Percentiles rank a stretch among this genome's conserved stretches.
Conservation (phyloP, 2,888 invertebrate genomes). For the Eutolmus rufibarbis region DNA sequence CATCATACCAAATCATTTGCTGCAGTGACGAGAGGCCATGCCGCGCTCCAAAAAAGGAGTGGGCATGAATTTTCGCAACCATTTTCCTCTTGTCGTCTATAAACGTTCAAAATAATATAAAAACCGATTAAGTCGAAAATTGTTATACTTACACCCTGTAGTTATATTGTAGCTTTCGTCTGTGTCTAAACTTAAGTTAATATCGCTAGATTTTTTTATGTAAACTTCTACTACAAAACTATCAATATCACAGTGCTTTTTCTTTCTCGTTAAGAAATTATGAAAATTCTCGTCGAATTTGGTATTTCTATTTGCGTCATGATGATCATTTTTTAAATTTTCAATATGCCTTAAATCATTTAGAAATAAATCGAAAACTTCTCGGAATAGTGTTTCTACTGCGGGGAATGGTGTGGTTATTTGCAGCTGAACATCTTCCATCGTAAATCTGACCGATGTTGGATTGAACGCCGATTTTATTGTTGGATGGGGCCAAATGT, state of each 20-base stretch:
- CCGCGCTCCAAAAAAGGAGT: constrained; percentile 78
- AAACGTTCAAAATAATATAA: background rate
- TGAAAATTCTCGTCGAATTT: constrained; percentile 43
- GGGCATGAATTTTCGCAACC: constrained; percentile 70
- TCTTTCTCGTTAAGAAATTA: constrained; percentile 48
- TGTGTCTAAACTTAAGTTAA: constrained; percentile 70
- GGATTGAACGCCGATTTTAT: constrained; percentile 73
- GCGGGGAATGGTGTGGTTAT: constrained; percentile 56
- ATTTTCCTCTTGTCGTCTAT: constrained; percentile 60
- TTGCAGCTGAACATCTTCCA: constrained; percentile 56
- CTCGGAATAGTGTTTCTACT: constrained; percentile 55
- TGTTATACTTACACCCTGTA: constrained; percentile 62
- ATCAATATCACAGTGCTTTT: constrained; percentile 57
- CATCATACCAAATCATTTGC: constrained; percentile 83
- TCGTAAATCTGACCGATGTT: constrained; percentile 67
- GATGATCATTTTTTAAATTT: constrained; percentile 50
- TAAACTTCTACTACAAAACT: constrained; percentile 62
- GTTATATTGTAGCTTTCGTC: constrained; percentile 79
- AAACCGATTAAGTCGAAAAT: background rate
- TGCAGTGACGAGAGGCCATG: constrained; percentile 80
- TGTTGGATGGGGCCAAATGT: constrained; percentile 84
- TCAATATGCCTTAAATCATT: constrained; percentile 59
- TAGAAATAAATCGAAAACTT: constrained; percentile 58
- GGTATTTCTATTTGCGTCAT: constrained; percentile 18
- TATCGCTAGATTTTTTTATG: constrained; percentile 67